Percentiles rank a stretch among this genome's conserved stretches.
Conservation (phyloP, 2,888 invertebrate genomes). For the Thereva unica region DNA sequence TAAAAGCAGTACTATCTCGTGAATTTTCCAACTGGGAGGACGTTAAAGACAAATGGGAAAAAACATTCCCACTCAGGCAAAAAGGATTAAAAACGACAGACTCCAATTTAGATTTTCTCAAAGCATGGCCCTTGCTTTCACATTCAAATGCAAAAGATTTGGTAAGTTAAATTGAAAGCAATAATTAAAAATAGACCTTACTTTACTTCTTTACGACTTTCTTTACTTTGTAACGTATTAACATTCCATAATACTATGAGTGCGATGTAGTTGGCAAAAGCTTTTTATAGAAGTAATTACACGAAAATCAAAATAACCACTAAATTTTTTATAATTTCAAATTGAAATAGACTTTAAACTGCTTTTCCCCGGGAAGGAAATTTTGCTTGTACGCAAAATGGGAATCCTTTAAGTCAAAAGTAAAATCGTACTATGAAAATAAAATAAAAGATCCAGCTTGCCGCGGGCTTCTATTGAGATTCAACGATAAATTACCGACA, state of each 20-base stretch:
- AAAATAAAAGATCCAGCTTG: not conserved
- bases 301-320: too few relatives aligned
- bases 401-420: not conserved
- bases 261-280: too few relatives aligned
- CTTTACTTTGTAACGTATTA: not conserved
- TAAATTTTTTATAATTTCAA: not conserved
- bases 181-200: too few relatives aligned
- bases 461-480: not conserved
- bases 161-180: too few relatives aligned
- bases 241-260: too few relatives aligned
- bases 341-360: slow-evolving; percentile 4
- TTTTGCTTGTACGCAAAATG: not conserved
- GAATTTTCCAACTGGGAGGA: not conserved
- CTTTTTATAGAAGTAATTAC: too few relatives aligned
- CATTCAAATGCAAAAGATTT: not conserved
- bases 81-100: not conserved
- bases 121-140: not conserved
- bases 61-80: not conserved
- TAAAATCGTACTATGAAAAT: not conserved
- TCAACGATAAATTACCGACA: not conserved
- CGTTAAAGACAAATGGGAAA: not conserved
- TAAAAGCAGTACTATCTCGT: not conserved
- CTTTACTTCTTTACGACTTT: not conserved
- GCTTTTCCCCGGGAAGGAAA: not conserved
- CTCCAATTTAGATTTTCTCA: not conserved